Conservation (phyloP, 2,113 vertebrate genomes). For the Glaucidium brasilianum region DNA sequence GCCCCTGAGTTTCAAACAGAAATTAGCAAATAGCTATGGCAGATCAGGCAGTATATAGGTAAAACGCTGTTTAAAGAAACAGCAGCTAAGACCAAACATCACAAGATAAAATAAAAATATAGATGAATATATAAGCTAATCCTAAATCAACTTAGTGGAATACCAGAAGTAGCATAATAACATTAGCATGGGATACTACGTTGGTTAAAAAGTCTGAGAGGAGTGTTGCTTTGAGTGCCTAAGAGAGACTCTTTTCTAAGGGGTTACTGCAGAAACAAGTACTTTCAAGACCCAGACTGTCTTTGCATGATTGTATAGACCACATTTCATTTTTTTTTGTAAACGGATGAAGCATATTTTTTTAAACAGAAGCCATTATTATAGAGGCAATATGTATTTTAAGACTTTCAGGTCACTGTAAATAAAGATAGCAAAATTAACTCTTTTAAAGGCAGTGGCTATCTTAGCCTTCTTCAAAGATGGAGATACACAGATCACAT, state of each 20-base stretch:
- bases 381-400: background rate
- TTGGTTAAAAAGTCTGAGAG: background rate
- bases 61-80: background rate
- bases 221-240: background rate
- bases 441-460: background rate
- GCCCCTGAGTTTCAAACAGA: background rate
- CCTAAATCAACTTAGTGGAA: background rate
- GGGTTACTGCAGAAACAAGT: background rate
- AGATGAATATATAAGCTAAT: background rate
- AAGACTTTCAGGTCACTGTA: background rate
- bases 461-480: background rate
- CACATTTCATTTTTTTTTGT: background rate
- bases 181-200: background rate
- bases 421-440: background rate
- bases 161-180: background rate
- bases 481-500: background rate
- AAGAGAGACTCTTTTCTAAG: background rate
- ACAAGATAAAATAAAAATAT: background rate
- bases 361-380: background rate
- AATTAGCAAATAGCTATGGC: background rate
- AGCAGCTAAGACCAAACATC: background rate
- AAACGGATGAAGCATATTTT: background rate
- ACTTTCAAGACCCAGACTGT: background rate
- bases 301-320: background rate
- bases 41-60: background rate